A percentile compares a stretch with the other conserved stretches of the same genome.
Conservation (phyloP, 1,140 invertebrate species). For the Nymphalis io region DNA sequence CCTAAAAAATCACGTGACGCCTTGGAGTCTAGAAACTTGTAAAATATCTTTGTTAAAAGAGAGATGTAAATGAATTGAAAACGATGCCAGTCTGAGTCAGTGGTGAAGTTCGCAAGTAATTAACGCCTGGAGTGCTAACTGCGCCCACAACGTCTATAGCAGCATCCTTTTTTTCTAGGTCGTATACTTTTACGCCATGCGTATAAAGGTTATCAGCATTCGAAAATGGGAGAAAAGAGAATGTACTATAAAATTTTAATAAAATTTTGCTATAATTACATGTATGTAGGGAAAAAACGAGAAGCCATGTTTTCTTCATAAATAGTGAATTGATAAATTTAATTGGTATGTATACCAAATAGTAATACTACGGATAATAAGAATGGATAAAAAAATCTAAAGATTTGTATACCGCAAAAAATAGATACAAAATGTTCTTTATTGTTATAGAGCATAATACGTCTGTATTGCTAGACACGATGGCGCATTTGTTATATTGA, state of each 20-base stretch:
- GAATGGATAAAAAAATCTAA: background rate
- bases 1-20: constrained; percentile 15
- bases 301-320: background rate
- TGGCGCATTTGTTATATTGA: background rate
- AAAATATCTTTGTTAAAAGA: constrained; percentile 32
- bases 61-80: constrained; percentile 54
- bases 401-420: background rate
- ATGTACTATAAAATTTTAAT: background rate
- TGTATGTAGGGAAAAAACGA: background rate
- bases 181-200: constrained; percentile 32
- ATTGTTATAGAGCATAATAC: background rate
- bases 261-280: background rate
- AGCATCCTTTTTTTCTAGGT: constrained; percentile 40
- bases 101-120: constrained; percentile 56
- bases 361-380: background rate
- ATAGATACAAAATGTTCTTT: background rate
- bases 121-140: constrained; percentile 61
- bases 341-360: background rate
- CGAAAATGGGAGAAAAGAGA: constrained; percentile 6
- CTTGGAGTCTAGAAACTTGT: constrained; percentile 23
- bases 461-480: constrained; percentile 5
- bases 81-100: constrained; percentile 52
- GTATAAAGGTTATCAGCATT: constrained; percentile 9
- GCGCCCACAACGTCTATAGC: constrained; percentile 40
- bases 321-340: background rate